Conservation (phyloP, 2,797 vertebrate species). For the Leptodactylus fallax region DNA sequence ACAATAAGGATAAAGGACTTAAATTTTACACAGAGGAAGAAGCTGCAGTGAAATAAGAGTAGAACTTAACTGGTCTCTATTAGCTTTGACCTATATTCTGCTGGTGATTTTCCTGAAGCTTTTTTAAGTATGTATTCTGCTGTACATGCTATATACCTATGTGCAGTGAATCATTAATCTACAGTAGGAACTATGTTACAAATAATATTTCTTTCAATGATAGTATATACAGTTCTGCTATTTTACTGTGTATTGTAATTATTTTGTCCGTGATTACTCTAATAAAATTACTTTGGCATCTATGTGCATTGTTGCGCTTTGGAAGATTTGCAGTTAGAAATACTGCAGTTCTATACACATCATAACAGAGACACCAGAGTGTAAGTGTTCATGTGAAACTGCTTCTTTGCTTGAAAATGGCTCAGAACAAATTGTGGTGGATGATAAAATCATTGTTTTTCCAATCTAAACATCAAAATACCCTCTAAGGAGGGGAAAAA, state of each 20-base stretch:
- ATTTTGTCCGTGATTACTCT: not conserved
- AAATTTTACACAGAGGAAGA: no score
- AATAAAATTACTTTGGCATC: not conserved
- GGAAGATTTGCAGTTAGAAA: not conserved
- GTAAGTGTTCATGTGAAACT: slow-evolving; percentile 24
- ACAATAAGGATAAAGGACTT: no score
- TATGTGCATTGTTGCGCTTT: not conserved
- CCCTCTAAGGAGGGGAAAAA: slow-evolving; percentile 3
- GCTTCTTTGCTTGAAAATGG: slow-evolving; percentile 42
- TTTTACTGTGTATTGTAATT: not conserved
- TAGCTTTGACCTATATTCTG: no score
- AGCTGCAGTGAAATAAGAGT: no score
- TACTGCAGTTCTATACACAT: not conserved
- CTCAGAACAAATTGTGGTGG: slow-evolving; percentile 39
- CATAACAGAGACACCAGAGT: not conserved
- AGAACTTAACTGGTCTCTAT: no score
- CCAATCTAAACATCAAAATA: slow-evolving; percentile 47
- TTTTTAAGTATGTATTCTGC: no score
- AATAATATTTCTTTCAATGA: no score
- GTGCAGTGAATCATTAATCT: no score
- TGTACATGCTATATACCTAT: no score
- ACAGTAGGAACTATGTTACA: no score
- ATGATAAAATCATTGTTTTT: slow-evolving; percentile 53
- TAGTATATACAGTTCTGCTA: no score
- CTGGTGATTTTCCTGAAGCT: no score